Evolutionary conservation across 2,113 vertebrate species (phyloP), one percentile per base, ranked within the genome.

Genomic region (Oncorhynchus kisutch): DNA sequence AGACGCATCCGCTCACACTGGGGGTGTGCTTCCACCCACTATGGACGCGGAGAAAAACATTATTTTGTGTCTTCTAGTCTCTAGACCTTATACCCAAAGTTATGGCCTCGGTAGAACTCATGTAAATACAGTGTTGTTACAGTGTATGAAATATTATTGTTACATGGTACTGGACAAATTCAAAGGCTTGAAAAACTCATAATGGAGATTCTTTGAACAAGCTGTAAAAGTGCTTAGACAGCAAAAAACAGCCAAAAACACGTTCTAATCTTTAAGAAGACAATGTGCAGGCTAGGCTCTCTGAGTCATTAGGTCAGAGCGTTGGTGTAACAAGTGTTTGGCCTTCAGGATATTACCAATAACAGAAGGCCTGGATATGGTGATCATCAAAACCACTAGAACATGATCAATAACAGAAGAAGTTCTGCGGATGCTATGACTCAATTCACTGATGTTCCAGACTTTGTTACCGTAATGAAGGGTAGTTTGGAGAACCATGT

Each of bases 1-100:
- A 94, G 77, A 3, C 93, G 84, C 94, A 94, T 94, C 59, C 94
- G 85, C 29, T 81, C 67, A 75, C 91, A 88, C 49, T 86, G 86
- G 20, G 90, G 91, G 64, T 93, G 93, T 71, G 78, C 86, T 86
- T 94, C 93, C 62, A 94, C 90, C 93, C 93, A 94, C 94, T 94
- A 51, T 65, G 9, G 31, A 68, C 14, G 12, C 2, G 0, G 29
- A 45, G 22, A 34, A 48, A 25, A 8, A 22, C 22, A 31, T 64
- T 7, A 12, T 12, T 11, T n/a, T 3, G n/a, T 64, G 8, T 11
- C 60, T 45, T 45, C 9, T 45, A 45, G 2, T 11, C 39, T 45
- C 2, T 45, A 45, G 9, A 11, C 39, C 8, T 45, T 11, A 45
- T 11, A 45, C 9, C 39, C 39, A 45, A 45, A 11, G 9, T 45